Evolutionary conservation across 2,888 invertebrate species (phyloP).

Genomic region (Microchrysa polita): DNA sequence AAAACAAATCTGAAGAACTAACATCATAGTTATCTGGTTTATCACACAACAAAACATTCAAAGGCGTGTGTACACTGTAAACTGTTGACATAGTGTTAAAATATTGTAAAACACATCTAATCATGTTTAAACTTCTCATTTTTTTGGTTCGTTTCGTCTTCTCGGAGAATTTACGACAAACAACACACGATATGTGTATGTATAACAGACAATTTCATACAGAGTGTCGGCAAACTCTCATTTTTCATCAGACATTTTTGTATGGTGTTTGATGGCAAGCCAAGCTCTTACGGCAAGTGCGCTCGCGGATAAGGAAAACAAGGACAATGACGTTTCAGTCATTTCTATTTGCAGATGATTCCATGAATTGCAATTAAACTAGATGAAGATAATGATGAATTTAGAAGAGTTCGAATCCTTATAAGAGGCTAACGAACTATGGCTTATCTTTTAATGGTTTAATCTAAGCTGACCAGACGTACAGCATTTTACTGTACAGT

Average conservation of each 20-base stretch:
- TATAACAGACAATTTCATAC: no score
- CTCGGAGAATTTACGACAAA: constrained; percentile 48
- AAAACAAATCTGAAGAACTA: no score
- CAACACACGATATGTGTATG: constrained; percentile 12
- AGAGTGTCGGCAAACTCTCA: constrained; percentile 41
- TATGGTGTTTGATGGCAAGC: constrained; percentile 22
- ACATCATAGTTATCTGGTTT: constrained; percentile 41
- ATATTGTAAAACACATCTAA: constrained; percentile 51
- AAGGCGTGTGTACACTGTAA: constrained; percentile 49
- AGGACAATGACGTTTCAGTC: constrained; percentile 45
- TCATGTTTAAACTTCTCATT: constrained; percentile 47
- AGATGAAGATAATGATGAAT: no score
- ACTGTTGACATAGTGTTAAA: constrained; percentile 49
- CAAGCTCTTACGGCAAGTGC: no score
- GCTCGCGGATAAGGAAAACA: constrained; percentile 44
- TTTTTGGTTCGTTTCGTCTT: no score
- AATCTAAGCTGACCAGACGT: no score
- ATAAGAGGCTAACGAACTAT: no score
- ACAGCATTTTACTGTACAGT: no score
- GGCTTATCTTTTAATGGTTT: no score
- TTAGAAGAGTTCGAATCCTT: no score
- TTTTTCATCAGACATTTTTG: constrained; percentile 10
- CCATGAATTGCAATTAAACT: neutral
- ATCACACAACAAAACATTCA: constrained; percentile 48
- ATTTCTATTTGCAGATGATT: neutral